Evolutionary conservation across 1,140 invertebrate species (phyloP).

Genomic region (Drosophila triauraria): DNA sequence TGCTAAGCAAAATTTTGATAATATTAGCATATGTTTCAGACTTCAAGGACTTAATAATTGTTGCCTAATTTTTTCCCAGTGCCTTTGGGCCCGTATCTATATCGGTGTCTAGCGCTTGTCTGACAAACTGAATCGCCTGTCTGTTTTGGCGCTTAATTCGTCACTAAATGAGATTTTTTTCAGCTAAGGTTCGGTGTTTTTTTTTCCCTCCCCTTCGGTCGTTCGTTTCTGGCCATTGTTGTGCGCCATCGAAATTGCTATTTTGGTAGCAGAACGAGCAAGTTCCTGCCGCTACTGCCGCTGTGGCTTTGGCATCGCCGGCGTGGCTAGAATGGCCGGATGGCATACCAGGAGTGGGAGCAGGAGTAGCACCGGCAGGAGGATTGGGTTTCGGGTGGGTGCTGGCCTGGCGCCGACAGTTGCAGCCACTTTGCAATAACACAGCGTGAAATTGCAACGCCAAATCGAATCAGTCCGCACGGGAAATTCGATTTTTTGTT

Average conservation of each 20-base stretch:
- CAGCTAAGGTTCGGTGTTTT: slow-evolving; percentile 18
- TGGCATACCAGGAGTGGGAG: background rate
- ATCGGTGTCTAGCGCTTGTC: slow-evolving; percentile 59
- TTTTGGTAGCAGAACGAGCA: slow-evolving; percentile 60
- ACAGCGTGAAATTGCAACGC: slow-evolving; percentile 85
- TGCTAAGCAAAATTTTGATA: too few species aligned
- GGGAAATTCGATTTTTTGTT: slow-evolving; percentile 83
- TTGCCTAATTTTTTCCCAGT: slow-evolving; percentile 5
- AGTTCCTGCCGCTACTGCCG: slow-evolving; percentile 38
- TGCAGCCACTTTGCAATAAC: slow-evolving; percentile 84
- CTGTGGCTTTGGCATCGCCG: slow-evolving; percentile 37
- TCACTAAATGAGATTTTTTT: slow-evolving; percentile 83
- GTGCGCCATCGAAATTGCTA: slow-evolving; percentile 66
- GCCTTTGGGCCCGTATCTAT: slow-evolving; percentile 28
- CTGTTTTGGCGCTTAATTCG: slow-evolving; percentile 84
- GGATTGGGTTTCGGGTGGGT: slow-evolving; percentile 9
- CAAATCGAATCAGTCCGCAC: slow-evolving; percentile 84
- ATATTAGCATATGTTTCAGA: too few species aligned
- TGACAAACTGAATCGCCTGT: slow-evolving; percentile 77
- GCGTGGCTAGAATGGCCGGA: slow-evolving; percentile 17
- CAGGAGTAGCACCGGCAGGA: background rate
- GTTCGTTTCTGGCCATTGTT: slow-evolving; percentile 58
- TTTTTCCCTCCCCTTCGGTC: slow-evolving; percentile 10
- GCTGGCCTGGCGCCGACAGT: slow-evolving; percentile 63
- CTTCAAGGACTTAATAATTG: background rate